Conservation (phyloP, 1,140 invertebrate species). For the Tetramorium simillimum region DNA sequence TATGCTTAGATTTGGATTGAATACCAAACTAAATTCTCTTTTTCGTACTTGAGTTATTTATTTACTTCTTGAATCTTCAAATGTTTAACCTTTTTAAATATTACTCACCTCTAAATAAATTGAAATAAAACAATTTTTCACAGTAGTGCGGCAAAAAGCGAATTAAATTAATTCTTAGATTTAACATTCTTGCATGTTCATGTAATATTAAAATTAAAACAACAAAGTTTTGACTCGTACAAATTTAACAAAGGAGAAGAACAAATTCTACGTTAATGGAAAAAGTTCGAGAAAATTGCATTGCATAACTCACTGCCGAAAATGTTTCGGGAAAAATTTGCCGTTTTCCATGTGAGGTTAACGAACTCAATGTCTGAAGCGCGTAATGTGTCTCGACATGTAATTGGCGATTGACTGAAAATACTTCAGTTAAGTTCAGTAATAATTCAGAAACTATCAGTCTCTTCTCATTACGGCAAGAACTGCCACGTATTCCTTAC, state of each 20-base stretch:
- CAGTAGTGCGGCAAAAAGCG: not conserved
- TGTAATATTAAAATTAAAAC: not conserved
- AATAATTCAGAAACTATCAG: slow-evolving; percentile 33
- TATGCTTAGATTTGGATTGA: not conserved
- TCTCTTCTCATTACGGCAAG: not conserved
- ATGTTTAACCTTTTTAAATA: not conserved
- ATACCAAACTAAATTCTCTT: not conserved
- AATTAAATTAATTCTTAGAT: not conserved
- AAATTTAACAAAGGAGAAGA: not conserved
- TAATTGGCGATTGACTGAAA: slow-evolving; percentile 20
- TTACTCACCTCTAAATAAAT: not conserved
- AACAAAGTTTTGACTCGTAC: not conserved
- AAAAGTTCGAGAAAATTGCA: not conserved
- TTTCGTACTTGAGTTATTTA: not conserved
- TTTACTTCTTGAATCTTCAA: not conserved
- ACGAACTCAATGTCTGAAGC: slow-evolving; percentile 1
- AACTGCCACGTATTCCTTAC: not conserved
- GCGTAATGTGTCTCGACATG: not conserved
- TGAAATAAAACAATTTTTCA: not conserved
- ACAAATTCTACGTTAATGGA: not conserved
- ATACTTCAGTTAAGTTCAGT: slow-evolving; percentile 36
- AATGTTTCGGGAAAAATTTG: not conserved
- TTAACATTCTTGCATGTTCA: not conserved
- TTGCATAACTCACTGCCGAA: not conserved
- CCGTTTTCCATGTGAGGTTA: not conserved